A percentile compares a stretch with the other conserved stretches of the same genome.
Conservation (phyloP, 1,140 invertebrate species). For the Streblospio benedicti region DNA sequence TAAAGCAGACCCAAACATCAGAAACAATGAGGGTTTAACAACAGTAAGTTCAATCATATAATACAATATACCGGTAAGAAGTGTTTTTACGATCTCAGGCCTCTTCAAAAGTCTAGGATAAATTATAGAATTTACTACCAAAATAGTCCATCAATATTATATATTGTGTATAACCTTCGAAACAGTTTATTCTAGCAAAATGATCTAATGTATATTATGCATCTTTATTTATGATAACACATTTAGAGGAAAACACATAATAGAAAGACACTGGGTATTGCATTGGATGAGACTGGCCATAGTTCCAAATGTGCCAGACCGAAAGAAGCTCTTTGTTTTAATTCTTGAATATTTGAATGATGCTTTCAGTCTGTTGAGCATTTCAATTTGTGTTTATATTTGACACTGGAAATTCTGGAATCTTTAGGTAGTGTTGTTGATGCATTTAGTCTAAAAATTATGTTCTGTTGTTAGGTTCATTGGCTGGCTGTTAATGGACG, state of each 20-base stretch:
- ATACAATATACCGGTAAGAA: neutral
- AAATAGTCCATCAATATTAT: neutral
- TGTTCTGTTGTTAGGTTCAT: conserved; percentile 27
- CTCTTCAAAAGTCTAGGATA: too few species aligned
- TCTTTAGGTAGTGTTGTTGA: neutral
- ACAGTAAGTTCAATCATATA: conserved; percentile 29
- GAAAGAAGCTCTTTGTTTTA: too few species aligned
- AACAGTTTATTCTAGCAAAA: neutral
- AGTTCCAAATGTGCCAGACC: too few species aligned
- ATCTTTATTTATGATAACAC: neutral
- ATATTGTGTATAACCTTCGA: neutral
- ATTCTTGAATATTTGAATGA: too few species aligned
- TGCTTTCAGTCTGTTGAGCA: too few species aligned
- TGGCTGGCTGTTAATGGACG: conserved; percentile 41
- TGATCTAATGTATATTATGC: neutral
- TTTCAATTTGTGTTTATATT: too few species aligned
- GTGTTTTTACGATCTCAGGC: neutral
- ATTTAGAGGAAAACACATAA: neutral
- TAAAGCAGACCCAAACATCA: conserved; percentile 35
- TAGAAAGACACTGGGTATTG: neutral
- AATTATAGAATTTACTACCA: too few species aligned
- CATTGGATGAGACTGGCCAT: too few species aligned
- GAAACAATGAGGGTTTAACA: conserved; percentile 40
- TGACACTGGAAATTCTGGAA: neutral
- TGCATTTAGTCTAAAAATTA: neutral